Evolutionary conservation across 1,140 invertebrate genomes (phyloP).

Genomic region (Eufriesea mexicana): DNA sequence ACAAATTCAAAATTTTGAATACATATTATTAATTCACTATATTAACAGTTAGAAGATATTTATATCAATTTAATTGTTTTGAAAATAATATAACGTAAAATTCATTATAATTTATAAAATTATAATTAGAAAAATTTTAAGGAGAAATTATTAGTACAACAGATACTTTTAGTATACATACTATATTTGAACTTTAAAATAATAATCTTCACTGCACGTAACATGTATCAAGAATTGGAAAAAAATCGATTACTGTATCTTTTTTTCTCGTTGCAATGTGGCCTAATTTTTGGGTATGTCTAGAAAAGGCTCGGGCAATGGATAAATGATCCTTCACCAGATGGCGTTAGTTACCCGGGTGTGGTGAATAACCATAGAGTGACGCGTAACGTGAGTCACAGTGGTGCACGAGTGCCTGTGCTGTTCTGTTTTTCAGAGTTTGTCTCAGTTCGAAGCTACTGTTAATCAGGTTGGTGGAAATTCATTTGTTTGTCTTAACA

Average conservation of each 20-base stretch:
- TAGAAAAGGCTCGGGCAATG: slow-evolving; percentile 31
- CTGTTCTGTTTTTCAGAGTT: slow-evolving; percentile 21
- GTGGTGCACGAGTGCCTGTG: slow-evolving; percentile 21
- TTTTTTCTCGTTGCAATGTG: background rate
- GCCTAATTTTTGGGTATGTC: slow-evolving; percentile 39
- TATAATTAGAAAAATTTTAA: background rate
- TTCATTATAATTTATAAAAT: background rate
- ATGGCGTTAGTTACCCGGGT: slow-evolving; percentile 59
- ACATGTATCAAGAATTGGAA: background rate
- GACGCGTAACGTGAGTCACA: slow-evolving; percentile 70
- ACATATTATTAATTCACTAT: too few species aligned
- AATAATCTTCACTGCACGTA: background rate
- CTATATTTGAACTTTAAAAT: background rate
- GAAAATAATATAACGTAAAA: background rate
- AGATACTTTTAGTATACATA: background rate
- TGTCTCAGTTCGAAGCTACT: slow-evolving; percentile 9
- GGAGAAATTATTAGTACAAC: background rate
- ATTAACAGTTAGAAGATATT: background rate
- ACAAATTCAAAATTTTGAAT: background rate
- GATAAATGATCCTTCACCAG: slow-evolving; percentile 35
- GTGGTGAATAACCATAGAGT: slow-evolving; percentile 70
- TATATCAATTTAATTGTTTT: background rate
- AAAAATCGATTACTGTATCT: background rate
- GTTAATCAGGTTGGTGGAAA: slow-evolving; percentile 39
- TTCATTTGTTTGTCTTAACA: background rate